These are phyloP conservation scores for Lepetodrilus schrolli DNA, from an alignment of 2,888 invertebrate genomes.

Conservation along the genomic window DNA sequence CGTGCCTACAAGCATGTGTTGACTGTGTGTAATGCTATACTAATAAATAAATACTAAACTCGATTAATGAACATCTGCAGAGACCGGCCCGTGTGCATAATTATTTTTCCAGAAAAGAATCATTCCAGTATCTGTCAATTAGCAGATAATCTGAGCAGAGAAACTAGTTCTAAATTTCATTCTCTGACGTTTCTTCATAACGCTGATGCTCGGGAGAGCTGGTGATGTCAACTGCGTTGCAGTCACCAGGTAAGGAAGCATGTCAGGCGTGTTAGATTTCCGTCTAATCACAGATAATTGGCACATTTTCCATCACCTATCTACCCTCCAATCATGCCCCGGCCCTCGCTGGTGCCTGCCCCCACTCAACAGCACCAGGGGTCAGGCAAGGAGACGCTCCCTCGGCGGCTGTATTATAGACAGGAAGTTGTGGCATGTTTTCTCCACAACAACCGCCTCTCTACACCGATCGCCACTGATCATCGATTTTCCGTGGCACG, in stretches of 20 bases:
- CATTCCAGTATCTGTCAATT: constrained; percentile 4
- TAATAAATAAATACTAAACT: no score
- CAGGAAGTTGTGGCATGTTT: background rate
- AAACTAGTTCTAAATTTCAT: background rate
- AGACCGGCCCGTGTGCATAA: no score
- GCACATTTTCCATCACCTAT: background rate
- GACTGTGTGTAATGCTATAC: no score
- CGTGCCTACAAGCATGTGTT: no score
- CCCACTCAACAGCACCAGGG: background rate
- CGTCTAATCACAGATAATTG: constrained; percentile 7
- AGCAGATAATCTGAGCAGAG: background rate
- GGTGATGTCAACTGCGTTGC: background rate
- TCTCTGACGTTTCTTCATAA: constrained; percentile 6
- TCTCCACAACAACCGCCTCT: background rate
- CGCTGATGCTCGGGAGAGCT: background rate
- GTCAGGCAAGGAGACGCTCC: background rate
- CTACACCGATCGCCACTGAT: background rate
- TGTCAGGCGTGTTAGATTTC: background rate
- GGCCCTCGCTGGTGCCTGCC: background rate
- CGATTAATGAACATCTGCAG: no score
- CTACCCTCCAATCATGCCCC: background rate
- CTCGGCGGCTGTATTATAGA: background rate
- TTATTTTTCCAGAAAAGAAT: background rate
- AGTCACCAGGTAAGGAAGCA: background rate
- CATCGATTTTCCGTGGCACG: constrained; percentile 6